Evolutionary conservation across 64 coral and sea anemone species (phyloP).

Genomic region (Porites australiensis): DNA sequence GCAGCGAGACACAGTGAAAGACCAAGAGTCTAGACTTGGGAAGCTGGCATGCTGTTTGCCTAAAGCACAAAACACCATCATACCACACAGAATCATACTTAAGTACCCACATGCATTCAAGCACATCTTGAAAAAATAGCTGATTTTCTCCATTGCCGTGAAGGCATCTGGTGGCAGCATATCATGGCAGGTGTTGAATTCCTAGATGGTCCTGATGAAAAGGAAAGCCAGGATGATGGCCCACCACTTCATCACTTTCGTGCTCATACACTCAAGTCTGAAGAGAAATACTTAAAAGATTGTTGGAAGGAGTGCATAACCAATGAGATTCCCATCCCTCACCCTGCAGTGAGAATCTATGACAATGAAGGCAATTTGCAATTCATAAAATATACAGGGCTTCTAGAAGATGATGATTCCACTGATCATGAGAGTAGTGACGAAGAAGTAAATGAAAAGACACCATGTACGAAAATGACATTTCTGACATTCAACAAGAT

Average conservation of each 20-base stretch:
- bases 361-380: conserved; percentile 35
- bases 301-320: conserved; percentile 62
- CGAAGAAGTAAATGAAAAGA: neutral
- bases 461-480: neutral
- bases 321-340: conserved; percentile 26
- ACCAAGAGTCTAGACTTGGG: no score
- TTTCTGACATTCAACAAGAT: neutral
- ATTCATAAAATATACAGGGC: conserved; percentile 26
- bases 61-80: no score
- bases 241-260: conserved; percentile 75
- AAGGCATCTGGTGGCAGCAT: no score
- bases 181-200: no score
- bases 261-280: conserved; percentile 50
- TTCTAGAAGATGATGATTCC: conserved; percentile 45
- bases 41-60: no score
- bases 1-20: no score
- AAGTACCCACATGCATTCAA: no score
- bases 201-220: conserved; percentile 55
- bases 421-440: neutral
- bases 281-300: conserved; percentile 24
- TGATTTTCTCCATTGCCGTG: no score
- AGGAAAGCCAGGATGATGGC: conserved; percentile 8
- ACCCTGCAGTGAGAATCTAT: conserved; percentile 29
- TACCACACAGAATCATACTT: no score
- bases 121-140: no score